Evolutionary conservation across 2,113 vertebrate genomes (phyloP).

Genomic region (Danionella cerebrum): DNA sequence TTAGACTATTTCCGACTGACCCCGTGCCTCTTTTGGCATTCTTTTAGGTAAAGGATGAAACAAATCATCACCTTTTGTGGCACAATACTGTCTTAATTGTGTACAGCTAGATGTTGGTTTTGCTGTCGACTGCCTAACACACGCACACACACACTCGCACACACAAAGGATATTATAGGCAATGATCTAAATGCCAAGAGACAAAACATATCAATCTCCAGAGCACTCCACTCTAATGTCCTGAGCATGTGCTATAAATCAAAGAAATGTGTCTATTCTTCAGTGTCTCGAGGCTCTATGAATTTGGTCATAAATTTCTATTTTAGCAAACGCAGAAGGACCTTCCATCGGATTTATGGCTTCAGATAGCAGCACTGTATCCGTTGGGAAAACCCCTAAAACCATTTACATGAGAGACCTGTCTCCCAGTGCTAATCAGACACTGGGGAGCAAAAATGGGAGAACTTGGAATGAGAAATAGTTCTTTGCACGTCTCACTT

Average conservation of each 20-base stretch:
- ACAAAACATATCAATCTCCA: slow-evolving; percentile 8
- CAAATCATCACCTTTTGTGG: too few relatives aligned
- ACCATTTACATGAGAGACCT: slow-evolving; percentile 5
- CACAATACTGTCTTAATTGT: too few relatives aligned
- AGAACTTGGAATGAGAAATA: background rate
- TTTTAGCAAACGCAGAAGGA: background rate
- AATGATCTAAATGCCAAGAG: background rate
- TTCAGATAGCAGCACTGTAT: background rate
- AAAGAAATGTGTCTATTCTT: slow-evolving; percentile 6
- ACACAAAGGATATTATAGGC: background rate
- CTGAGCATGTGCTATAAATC: background rate
- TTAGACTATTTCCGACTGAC: too few relatives aligned
- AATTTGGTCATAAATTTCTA: background rate
- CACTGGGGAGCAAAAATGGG: background rate
- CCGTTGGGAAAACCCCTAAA: background rate
- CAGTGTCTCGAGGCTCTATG: background rate
- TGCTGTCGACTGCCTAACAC: background rate
- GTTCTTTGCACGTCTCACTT: slow-evolving; percentile 6
- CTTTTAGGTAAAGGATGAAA: too few relatives aligned
- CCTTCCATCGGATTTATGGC: background rate
- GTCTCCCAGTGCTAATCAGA: slow-evolving; percentile 5
- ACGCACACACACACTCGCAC: background rate
- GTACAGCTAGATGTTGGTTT: too few relatives aligned
- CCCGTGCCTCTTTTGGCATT: too few relatives aligned
- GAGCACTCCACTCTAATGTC: background rate